Evolutionary conservation across 2,113 vertebrate species (phyloP).

Genomic region (Coptodon rendalli): DNA sequence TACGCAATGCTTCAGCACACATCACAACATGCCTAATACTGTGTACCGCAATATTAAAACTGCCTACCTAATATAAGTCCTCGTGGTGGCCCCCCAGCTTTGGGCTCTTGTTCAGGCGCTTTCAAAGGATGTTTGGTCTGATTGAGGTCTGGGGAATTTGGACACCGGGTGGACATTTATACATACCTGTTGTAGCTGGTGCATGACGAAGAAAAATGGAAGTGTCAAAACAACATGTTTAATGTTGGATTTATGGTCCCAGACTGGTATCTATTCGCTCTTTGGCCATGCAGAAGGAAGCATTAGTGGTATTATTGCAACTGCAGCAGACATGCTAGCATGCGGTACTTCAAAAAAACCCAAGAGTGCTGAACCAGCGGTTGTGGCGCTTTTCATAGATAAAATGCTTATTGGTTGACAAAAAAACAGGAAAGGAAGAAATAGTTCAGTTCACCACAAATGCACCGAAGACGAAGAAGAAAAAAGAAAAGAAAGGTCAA

Average conservation of each 20-base stretch:
- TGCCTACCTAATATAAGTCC: not conserved
- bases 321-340: not conserved
- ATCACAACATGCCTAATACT: not conserved
- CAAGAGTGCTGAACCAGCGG: not conserved
- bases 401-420: not conserved
- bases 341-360: accelerated
- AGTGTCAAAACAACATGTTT: not conserved
- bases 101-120: not conserved
- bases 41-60: not conserved
- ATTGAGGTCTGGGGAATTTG: not conserved
- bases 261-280: not conserved
- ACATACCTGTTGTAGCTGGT: not conserved
- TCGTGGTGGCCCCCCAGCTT: accelerated
- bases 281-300: not conserved
- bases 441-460: not conserved
- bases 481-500: not conserved
- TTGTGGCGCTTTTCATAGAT: not conserved
- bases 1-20: not conserved
- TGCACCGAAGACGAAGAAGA: not conserved
- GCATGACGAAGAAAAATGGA: not conserved
- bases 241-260: not conserved
- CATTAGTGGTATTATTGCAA: not conserved
- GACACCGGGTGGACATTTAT: not conserved
- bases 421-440: not conserved
- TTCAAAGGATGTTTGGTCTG: not conserved